Percentiles rank a stretch among this genome's conserved stretches.
Evolutionary conservation across 2,888 invertebrate species (phyloP).

Genomic region (Poecilus cupreus): DNA sequence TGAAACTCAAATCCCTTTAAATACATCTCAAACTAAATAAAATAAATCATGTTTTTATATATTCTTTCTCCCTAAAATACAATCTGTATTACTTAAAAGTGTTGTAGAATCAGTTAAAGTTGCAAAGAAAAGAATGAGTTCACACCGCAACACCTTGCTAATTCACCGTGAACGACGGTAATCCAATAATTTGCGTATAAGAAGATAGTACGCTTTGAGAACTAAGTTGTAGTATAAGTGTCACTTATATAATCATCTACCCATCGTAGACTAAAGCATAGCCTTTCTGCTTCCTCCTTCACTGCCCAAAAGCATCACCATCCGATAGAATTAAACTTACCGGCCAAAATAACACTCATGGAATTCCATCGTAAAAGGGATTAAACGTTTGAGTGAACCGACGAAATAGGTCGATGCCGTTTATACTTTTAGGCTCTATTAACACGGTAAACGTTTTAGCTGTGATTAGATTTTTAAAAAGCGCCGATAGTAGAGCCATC

Average conservation of each 20-base stretch:
- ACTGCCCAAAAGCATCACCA: not conserved
- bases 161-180: too few relatives aligned
- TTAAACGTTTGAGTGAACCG: constrained; percentile 24
- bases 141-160: too few relatives aligned
- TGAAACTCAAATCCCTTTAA: too few relatives aligned
- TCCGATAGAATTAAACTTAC: constrained; percentile 31
- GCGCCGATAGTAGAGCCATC: not conserved
- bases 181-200: not conserved
- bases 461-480: constrained; percentile 29
- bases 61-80: too few relatives aligned
- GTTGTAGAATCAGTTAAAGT: too few relatives aligned
- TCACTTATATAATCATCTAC: not conserved
- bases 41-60: too few relatives aligned
- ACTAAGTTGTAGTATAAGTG: not conserved
- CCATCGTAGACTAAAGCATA: not conserved
- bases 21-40: too few relatives aligned
- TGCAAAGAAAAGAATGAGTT: too few relatives aligned
- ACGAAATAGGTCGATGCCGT: constrained; percentile 35
- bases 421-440: constrained; percentile 43
- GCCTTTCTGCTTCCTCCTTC: not conserved
- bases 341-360: constrained; percentile 20
- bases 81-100: too few relatives aligned
- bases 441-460: constrained; percentile 41
- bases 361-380: constrained; percentile 33
- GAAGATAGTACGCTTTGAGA: not conserved